Percentiles rank a stretch among this genome's conserved stretches.
These are phyloP conservation scores for Orthosia incerta DNA, from an alignment of 2,888 invertebrate species.

Conservation along the genomic window DNA sequence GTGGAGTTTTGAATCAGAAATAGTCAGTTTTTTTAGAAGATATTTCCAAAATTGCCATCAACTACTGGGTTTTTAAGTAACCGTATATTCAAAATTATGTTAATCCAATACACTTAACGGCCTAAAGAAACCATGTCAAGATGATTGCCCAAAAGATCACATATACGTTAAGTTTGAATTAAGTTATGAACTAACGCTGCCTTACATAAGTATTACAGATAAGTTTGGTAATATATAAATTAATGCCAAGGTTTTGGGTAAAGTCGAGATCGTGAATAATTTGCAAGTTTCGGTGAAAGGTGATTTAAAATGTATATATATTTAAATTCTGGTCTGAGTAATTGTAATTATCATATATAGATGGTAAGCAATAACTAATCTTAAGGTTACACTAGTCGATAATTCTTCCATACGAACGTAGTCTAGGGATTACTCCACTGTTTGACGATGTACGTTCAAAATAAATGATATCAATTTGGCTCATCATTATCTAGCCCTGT, in stretches of 20 bases:
- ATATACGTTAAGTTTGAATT: constrained; percentile 43
- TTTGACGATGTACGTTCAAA: no score
- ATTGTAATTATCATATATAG: no score
- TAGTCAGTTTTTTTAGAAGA: background rate
- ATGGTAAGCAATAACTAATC: no score
- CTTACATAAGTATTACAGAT: constrained; percentile 61
- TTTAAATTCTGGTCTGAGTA: background rate
- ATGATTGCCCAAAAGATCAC: constrained; percentile 52
- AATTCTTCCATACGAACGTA: no score
- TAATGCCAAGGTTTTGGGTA: constrained; percentile 57
- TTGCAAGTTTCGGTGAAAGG: constrained; percentile 48
- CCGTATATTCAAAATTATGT: constrained; percentile 30
- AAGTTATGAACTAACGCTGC: constrained; percentile 53
- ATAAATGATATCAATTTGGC: no score
- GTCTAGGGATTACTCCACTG: no score
- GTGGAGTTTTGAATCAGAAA: no score
- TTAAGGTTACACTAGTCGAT: no score
- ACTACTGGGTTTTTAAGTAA: constrained; percentile 2
- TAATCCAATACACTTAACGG: constrained; percentile 44
- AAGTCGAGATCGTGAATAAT: constrained; percentile 18
- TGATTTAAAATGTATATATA: constrained; percentile 9
- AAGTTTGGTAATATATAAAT: constrained; percentile 48
- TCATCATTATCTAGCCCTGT: no score
- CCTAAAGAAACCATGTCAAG: constrained; percentile 57
- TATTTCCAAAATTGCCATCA: background rate